Evolutionary conservation across 2,797 vertebrate species (phyloP).

Genomic region (Sebastes itinus): DNA sequence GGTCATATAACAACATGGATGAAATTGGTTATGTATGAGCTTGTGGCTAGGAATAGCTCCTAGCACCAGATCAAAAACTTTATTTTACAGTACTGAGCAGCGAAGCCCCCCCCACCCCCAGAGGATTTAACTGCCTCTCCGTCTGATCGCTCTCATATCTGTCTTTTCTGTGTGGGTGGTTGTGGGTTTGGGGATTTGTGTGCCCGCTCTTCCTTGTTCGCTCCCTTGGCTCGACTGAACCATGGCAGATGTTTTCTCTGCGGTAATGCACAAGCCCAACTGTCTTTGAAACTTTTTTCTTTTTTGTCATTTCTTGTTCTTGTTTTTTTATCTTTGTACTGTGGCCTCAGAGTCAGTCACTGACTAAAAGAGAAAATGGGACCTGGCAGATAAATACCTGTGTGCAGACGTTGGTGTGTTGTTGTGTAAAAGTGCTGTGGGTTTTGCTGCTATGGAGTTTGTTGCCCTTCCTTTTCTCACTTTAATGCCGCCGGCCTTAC

Average conservation of each 20-base stretch:
- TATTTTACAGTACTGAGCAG: neutral
- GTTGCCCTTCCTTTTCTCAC: neutral
- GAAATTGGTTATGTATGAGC: neutral
- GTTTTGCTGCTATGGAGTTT: neutral
- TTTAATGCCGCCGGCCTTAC: neutral
- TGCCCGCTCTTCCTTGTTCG: conserved; percentile 6
- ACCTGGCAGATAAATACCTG: neutral
- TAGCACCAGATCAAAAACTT: neutral
- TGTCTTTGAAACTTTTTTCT: conserved; percentile 29
- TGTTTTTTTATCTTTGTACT: neutral
- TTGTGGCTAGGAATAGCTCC: neutral
- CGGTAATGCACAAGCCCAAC: conserved; percentile 16
- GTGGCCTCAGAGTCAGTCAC: neutral
- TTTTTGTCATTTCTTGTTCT: conserved; percentile 10
- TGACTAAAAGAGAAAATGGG: neutral
- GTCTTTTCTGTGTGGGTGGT: conserved; percentile 21
- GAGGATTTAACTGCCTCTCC: conserved; percentile 15
- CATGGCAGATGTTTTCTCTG: conserved; percentile 60
- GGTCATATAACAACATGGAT: neutral
- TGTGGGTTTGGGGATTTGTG: conserved; percentile 30
- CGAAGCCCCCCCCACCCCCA: neutral
- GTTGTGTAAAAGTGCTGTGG: neutral
- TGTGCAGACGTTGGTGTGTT: neutral
- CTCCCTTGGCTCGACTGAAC: conserved; percentile 4
- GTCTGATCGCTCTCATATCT: conserved; percentile 26